Evolutionary conservation across 2,113 vertebrate species (phyloP).

Genomic region (Ceratotherium simum): DNA sequence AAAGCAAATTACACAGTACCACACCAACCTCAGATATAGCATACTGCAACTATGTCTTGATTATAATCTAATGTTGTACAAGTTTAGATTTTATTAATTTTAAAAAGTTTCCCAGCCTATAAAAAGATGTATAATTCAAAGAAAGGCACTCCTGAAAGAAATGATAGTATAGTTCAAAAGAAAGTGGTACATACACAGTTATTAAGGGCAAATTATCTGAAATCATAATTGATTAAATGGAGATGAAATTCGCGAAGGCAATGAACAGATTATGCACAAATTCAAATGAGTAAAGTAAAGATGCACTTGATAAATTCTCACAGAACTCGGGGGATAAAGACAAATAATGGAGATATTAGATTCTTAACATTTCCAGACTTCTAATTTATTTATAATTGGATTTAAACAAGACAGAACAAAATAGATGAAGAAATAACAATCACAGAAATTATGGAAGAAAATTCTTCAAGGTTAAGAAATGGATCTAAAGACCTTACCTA

Average conservation of each 20-base stretch:
- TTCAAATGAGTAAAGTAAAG: neutral
- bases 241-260: neutral
- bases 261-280: neutral
- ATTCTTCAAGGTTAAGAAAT: neutral
- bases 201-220: neutral
- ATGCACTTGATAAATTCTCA: neutral
- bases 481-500: neutral
- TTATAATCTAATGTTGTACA: neutral
- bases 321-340: neutral
- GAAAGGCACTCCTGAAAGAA: neutral
- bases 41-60: neutral
- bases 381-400: neutral
- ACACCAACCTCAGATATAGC: neutral
- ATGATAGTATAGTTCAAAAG: neutral
- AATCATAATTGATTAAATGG: neutral
- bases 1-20: neutral
- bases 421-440: neutral
- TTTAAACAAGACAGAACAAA: neutral
- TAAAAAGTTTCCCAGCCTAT: neutral
- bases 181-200: neutral
- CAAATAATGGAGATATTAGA: neutral
- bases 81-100: slow-evolving; percentile 15
- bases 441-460: slow-evolving; percentile 21
- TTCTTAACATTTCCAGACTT: neutral
- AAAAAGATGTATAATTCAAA: neutral